These are phyloP conservation scores for Notospermus geniculatus DNA, from an alignment of 1,140 invertebrate genomes.

Conservation along the genomic window DNA sequence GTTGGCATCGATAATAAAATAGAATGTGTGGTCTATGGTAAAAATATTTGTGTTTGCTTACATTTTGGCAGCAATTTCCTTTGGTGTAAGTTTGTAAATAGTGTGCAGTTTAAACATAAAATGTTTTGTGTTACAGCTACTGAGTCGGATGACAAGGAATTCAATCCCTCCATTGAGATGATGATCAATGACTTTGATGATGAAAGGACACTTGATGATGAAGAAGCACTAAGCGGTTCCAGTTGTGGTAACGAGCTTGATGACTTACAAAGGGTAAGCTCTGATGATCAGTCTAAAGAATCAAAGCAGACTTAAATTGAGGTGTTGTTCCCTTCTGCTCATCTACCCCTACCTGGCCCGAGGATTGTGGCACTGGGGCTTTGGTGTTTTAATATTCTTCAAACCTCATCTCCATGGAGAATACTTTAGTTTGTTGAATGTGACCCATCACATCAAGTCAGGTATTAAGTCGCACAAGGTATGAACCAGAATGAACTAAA, in stretches of 20 bases:
- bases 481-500: too few species aligned
- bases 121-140: constrained; percentile 9
- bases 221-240: constrained; percentile 74
- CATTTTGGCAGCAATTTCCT: neutral
- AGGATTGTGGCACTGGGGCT: too few species aligned
- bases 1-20: too few species aligned
- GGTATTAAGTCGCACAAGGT: too few species aligned
- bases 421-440: too few species aligned
- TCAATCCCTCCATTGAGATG: constrained; percentile 79
- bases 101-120: too few species aligned
- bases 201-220: constrained; percentile 91
- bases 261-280: constrained; percentile 75
- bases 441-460: too few species aligned
- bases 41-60: neutral
- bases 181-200: constrained; percentile 96
- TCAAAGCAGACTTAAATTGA: neutral
- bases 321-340: too few species aligned
- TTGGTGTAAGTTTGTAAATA: too few species aligned
- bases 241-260: constrained; percentile 84
- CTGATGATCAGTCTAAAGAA: neutral
- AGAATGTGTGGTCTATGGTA: neutral
- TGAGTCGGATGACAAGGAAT: constrained; percentile 59
- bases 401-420: too few species aligned
- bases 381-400: too few species aligned
- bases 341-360: too few species aligned